Base-by-base conservation (phyloP, 2,888 invertebrate genomes). In the Melinaea marsaeus region DNA sequence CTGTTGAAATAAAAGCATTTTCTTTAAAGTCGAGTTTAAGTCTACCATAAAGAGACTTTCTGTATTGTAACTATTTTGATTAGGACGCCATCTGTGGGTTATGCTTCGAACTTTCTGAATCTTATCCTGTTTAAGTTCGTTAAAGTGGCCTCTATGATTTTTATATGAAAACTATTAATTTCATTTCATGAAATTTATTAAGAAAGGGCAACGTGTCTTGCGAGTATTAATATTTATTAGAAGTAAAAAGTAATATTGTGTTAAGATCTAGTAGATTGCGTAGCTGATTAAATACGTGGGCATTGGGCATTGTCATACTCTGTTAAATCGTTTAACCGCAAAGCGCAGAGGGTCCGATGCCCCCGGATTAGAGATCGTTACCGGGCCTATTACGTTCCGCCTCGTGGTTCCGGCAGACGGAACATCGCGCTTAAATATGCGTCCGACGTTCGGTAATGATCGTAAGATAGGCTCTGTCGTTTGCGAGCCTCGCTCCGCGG, bases 261-360 rank as follows among this genome's bases (percentile, higher is more conserved):
- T 32, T 51, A 7, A 3, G 3, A 32, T 32, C 9, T n/a, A 9
- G 42, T 9, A 42, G 32, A 7, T 5, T 22, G 9, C 2, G 9
- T 2, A 32, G 51, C 22, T 32, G 32, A 9, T 22, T 51, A 32
- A 7, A 51, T 51, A 32, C 9, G 51, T 51, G 9, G n/a, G 9
- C 5, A 13, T 48, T 13, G 37, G 32, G 37, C 22, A 57, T 13
- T 63, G 62, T 68, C 64, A 67, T 69, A 64, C 67, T 66, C 63
- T 61, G 70, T 67, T 71, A 67, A 71, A 71, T 70, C 70, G 68
- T 65, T 69, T 66, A 63, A 76, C 74, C 74, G 72, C 75, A 75
- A 76, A 74, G 72, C 72, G 69, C 70, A 76, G 75, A 73, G 71
- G 68, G 71, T 66, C 68, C 69, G 65, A 59, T 66, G 68, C 66